Base-by-base conservation (phyloP, 2,113 vertebrate genomes). In the Pleuronectes platessa region DNA sequence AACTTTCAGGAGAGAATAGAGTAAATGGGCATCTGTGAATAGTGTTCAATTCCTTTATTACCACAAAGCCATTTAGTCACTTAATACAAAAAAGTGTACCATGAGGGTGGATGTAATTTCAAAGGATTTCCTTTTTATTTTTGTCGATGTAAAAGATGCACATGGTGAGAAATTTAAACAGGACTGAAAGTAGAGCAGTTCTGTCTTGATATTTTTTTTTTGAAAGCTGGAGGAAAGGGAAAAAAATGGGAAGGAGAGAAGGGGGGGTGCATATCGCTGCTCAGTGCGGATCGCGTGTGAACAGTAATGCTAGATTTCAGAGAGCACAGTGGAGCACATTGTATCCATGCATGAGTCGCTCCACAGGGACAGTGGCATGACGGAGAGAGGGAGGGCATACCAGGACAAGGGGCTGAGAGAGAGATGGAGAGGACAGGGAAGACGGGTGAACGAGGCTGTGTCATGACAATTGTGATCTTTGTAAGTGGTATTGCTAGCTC, bases 241-340 rank as follows among this genome's bases (percentile, higher is more conserved):
- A 67, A 58, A n/a, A 66, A 74, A 70, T 17, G 9, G 59, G 40
- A 60, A 58, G 14, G 31, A 31, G 31, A 31, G 26, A 31, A 5
- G 31, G 24, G 26, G 56, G 64, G 60, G 74, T 58, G 71, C 62
- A 59, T 81, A 77, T 79, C 45, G 23, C 74, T 71, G 82, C 85
- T 67, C 11, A 18, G 65, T n/a, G 70, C 68, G 60, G 81, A 84
- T 90, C 84, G 89, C 90, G 92, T 93, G 89, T 92, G 89, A 92
- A 84, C 84, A 82, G 81, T 85, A 89, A 90, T 85, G 79, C 81
- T 80, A 68, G 88, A 87, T 85, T 90, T 88, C 82, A 82, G 86
- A 84, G 87, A 86, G 88, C 87, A 92, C 91, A 92, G 87, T 74
- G 88, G 81, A 90, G 74, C 83, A 82, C 89, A 90, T 91, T 93